phyloP scores from a whole-genome alignment of 2,113 vertebrate species.

The Balaeniceps rex region DNA sequence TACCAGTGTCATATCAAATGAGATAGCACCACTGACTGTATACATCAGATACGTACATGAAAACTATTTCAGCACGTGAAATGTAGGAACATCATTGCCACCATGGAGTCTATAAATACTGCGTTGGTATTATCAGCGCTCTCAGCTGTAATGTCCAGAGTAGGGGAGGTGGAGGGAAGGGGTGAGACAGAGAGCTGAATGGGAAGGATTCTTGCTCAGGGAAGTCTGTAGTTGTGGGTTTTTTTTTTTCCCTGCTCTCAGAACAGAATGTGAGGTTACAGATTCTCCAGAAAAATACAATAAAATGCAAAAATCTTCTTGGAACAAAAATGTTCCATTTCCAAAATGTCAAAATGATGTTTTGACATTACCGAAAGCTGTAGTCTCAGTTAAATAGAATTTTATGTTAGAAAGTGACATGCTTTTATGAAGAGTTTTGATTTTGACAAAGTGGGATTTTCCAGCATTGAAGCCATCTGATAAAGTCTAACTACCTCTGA shows the following conservation, averaged over 20 bases:
- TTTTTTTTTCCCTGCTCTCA: background rate
- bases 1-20: background rate
- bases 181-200: background rate
- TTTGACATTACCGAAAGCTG: conserved; percentile 44
- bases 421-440: conserved; percentile 29
- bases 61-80: background rate
- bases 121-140: background rate
- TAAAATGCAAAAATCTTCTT: conserved; percentile 35
- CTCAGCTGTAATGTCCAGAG: background rate
- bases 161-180: background rate
- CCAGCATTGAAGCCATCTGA: conserved; percentile 15
- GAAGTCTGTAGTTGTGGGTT: background rate
- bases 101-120: background rate
- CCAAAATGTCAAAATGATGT: conserved; percentile 34
- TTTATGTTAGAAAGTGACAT: conserved; percentile 16
- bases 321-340: conserved; percentile 16
- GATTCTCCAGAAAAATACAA: background rate
- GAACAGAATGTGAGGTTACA: background rate
- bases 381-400: conserved; percentile 40
- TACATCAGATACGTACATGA: background rate
- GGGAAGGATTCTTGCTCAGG: background rate
- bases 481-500: background rate
- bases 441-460: conserved; percentile 41
- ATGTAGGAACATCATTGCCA: background rate
- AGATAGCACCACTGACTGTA: background rate